Evolutionary conservation across 2,888 invertebrate species (phyloP), one percentile per base, ranked within the genome.

Genomic region (Rhingia rostrata): DNA sequence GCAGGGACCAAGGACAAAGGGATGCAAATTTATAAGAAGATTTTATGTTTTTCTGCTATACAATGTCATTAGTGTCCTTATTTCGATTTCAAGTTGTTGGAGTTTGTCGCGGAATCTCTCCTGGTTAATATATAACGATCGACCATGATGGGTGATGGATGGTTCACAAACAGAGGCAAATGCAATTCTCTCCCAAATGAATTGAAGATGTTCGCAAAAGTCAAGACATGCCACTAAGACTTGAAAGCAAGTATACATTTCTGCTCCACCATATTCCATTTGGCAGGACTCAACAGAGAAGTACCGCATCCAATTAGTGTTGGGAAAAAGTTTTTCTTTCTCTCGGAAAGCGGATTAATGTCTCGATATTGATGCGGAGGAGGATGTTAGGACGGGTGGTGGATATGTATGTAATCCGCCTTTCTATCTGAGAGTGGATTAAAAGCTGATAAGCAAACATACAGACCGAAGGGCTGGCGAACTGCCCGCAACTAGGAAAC

Each of bases 21-120:
- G 58, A 83, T 83, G 78, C 67, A 83, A 83, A 83, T 79, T 84
- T 74, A 47, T 80, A 84, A 80, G 84, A 74, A 58, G 84, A 80
- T 84, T 84, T 84, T 12, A 54, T 79, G 41, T 54, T 74, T 64
- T 30, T 51, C 51, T 53, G 43, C 54, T 54, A 32, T 70, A 83
- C 79, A 83, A 79, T 83, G 74, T 74, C 80, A 75, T 84, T 84
- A 84, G 84, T 66, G 74, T 80, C 66, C 80, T 84, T 84, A 80
- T 80, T 84, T 74, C 74, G 75, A 75, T 75, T 79, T 79, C 61
- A 73, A 78, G 63, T 67, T 78, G 60, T 82, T 70, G 77, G 56
- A 58, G 39, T 61, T 82, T 66, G 72, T 61, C 82, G 82, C 82
- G 82, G 12, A 66, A 58, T 69, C 53, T 64, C 73, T 70, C 45